Base-by-base conservation (phyloP, 2,888 invertebrate genomes). In the Noctua pronuba region DNA sequence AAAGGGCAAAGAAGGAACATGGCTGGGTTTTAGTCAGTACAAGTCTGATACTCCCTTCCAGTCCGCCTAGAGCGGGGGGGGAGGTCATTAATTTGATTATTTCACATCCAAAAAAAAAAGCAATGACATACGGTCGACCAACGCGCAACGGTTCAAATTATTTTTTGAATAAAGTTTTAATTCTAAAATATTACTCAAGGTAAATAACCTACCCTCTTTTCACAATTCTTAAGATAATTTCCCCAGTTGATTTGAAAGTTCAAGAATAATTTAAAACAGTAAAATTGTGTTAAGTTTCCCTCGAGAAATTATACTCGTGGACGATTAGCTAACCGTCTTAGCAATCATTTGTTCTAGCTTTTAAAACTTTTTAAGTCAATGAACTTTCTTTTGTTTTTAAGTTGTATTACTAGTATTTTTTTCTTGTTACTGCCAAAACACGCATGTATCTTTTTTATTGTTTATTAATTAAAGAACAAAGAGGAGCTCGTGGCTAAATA, bases 291-390 rank as follows among this genome's bases (percentile, higher is more conserved):
- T 58, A 49, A 58, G 74, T 67, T 64, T 60, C 74, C 71, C 71
- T 4, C 21, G 86, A 82, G 71, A 85, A 73, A 80, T 84, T 66
- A 44, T 28, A 1, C 31, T 49, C 24, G 62, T 5, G n/a, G 60
- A n/a, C 24, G 60, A 68, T 68, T 52, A 84, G 18, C 8, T 13
- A 58, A 65, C 58, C n/a, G 49, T 65, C 58, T 46, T n/a, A 52
- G 38, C 7, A 68, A 44, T 28, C 18, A 65, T 60, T 73, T 49
- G n/a, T 75, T 49, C 75, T 10, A 58, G 35, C 18, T 58, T 55
- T 66, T 24, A 4, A 41, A 24, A 18, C 10, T 10, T 28, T 3
- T 18, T 6, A 16, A 28, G 46, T 24, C 24, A 28, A 10, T 18
- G 44, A 28, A n/a, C 11, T 75, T 74, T 21, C 21, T 21, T 49